Percentiles rank a stretch among this genome's conserved stretches.
phyloP scores from a whole-genome alignment of 2,797 vertebrate genomes.

The Peromyscus attwateri region DNA sequence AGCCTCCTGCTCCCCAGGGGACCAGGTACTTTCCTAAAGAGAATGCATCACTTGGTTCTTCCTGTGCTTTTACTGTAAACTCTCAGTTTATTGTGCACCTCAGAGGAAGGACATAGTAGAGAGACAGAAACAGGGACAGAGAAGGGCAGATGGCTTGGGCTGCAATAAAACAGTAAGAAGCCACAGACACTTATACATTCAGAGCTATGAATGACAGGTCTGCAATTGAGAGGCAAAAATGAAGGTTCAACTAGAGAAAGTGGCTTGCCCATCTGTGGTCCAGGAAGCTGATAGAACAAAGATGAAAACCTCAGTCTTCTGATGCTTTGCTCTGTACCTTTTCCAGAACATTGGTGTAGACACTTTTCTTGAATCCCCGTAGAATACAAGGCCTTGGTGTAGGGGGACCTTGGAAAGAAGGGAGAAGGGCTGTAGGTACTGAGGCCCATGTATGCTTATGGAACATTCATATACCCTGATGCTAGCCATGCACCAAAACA shows the following conservation, averaged over 20 bases:
- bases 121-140: slow-evolving; percentile 28
- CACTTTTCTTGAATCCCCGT: not conserved
- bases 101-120: slow-evolving; percentile 81
- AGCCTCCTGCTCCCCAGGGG: slow-evolving; percentile 63
- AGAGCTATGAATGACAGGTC: not conserved
- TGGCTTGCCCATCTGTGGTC: not conserved
- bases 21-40: slow-evolving; percentile 88
- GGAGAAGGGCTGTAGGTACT: no score
- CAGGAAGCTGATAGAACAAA: not conserved
- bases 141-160: slow-evolving; percentile 42
- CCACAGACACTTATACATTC: not conserved
- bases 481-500: not conserved
- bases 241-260: not conserved
- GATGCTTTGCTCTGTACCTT: rapidly evolving
- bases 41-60: slow-evolving; percentile 86
- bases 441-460: not conserved
- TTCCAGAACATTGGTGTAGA: not conserved
- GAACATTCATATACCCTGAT: not conserved
- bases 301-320: not conserved
- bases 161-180: not conserved
- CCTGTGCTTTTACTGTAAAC: slow-evolving; percentile 90
- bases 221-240: not conserved
- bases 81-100: slow-evolving; percentile 74
- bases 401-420: not conserved
- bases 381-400: not conserved